Evolutionary conservation across 1,140 invertebrate genomes (phyloP).

Genomic region (Octopus bimaculoides): DNA sequence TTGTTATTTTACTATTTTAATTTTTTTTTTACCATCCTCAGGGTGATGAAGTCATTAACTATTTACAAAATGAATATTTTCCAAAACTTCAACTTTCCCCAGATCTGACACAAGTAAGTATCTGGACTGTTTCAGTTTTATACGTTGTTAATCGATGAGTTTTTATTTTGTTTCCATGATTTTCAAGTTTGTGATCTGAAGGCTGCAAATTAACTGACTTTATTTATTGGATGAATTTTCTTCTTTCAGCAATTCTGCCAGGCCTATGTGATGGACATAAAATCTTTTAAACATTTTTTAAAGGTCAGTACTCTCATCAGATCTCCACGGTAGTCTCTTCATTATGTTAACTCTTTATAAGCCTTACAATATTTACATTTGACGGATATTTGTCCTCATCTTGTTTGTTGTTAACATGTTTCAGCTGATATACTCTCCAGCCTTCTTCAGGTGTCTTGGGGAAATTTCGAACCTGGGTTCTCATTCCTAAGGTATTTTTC

Average conservation of each 20-base stretch:
- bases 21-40: slow-evolving; percentile 32
- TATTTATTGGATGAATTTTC: no score
- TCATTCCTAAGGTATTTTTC: no score
- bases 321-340: no score
- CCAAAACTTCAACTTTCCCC: slow-evolving; percentile 56
- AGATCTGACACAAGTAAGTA: slow-evolving; percentile 45
- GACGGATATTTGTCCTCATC: no score
- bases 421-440: no score
- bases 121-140: neutral
- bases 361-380: no score
- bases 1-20: slow-evolving; percentile 17
- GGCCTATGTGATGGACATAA: slow-evolving; percentile 57
- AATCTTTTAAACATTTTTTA: slow-evolving; percentile 60
- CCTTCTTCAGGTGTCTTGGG: no score
- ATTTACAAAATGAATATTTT: slow-evolving; percentile 58
- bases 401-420: no score
- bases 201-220: slow-evolving; percentile 10
- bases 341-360: no score
- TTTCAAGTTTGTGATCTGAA: neutral
- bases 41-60: slow-evolving; percentile 60
- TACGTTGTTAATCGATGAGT: neutral
- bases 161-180: no score
- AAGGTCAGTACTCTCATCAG: slow-evolving; percentile 51
- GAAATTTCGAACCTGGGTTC: no score
- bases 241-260: slow-evolving; percentile 56